Conservation (phyloP, 2,888 invertebrate genomes). For the Eucriotettix oculatus region DNA sequence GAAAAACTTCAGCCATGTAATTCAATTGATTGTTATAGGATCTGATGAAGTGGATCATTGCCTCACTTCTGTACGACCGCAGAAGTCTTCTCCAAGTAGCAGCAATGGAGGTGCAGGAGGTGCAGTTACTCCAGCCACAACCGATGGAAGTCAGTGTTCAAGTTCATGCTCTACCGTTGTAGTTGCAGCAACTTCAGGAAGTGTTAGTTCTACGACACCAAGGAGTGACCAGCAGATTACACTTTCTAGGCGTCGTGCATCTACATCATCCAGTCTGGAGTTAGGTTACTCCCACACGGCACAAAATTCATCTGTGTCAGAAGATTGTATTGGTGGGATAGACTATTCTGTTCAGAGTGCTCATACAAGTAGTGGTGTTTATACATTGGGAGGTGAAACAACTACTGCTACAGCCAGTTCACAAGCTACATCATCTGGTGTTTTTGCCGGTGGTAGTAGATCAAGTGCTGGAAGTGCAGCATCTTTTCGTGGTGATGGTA, state of each 20-base stretch:
- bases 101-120: conserved; percentile 1
- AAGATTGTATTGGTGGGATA: conserved; percentile 44
- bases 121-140: conserved; percentile 21
- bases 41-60: not conserved
- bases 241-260: conserved; percentile 36
- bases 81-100: conserved; percentile 5
- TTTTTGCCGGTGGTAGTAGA: conserved; percentile 54
- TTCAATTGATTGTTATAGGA: not conserved
- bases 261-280: conserved; percentile 67
- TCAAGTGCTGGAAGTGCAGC: conserved; percentile 4
- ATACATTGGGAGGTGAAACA: conserved; percentile 10
- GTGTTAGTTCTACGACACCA: too few species aligned
- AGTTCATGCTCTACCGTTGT: conserved; percentile 81
- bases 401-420: conserved; percentile 25
- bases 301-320: conserved; percentile 61
- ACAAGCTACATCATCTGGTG: conserved; percentile 71
- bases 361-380: conserved; percentile 14
- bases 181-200: conserved; percentile 28
- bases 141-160: conserved; percentile 55
- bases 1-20: not conserved
- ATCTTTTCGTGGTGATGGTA: conserved; percentile 67
- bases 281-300: conserved; percentile 75
- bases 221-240: too few species aligned
- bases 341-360: conserved; percentile 33
- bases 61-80: not conserved